Evolutionary conservation across 1,140 invertebrate species (phyloP).

Genomic region (Tetramorium alpestre): DNA sequence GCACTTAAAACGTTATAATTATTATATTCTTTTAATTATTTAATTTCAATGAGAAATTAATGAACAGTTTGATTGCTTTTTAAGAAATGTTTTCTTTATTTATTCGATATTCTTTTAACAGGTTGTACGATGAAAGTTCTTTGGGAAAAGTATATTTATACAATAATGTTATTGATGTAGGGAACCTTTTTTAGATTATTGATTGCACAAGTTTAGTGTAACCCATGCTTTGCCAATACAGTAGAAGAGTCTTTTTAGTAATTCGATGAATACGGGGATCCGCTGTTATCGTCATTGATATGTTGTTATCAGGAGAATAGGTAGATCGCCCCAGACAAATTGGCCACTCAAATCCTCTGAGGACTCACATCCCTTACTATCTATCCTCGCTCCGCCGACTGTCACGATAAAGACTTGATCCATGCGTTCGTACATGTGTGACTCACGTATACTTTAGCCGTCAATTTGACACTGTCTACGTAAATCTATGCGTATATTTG

Average conservation of each 20-base stretch:
- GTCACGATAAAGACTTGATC: conserved; percentile 59
- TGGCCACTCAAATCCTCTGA: conserved; percentile 57
- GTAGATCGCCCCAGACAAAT: conserved; percentile 61
- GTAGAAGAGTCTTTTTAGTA: conserved; percentile 14
- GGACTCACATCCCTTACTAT: conserved; percentile 63
- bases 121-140: background rate
- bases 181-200: background rate
- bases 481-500: conserved; percentile 10
- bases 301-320: conserved; percentile 58
- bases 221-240: background rate
- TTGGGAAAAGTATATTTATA: background rate
- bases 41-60: background rate
- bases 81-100: background rate
- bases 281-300: conserved; percentile 6
- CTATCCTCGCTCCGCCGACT: conserved; percentile 13
- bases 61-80: background rate
- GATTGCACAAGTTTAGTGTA: background rate
- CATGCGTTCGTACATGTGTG: conserved; percentile 55
- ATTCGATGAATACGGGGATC: conserved; percentile 44
- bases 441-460: conserved; percentile 38
- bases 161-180: background rate
- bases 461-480: conserved; percentile 35
- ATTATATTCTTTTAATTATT: background rate
- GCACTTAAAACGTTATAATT: background rate
- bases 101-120: background rate